phyloP scores from a whole-genome alignment of 2,113 vertebrate genomes.

The Lichenostomus cassidix region DNA sequence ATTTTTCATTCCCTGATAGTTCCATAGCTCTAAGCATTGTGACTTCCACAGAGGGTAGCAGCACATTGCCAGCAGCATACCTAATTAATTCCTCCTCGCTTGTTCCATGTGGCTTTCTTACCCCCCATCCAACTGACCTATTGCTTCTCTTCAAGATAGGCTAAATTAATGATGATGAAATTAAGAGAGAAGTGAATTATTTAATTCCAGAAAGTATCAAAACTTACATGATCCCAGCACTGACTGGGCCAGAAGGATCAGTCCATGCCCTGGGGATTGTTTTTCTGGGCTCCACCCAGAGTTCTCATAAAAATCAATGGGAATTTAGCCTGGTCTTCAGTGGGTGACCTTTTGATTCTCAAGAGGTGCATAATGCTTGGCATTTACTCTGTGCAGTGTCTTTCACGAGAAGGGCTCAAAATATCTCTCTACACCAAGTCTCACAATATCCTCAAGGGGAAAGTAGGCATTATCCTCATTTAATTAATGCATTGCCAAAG shows the following conservation, averaged over 20 bases:
- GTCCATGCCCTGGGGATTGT: not conserved
- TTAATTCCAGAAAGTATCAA: not conserved
- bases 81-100: not conserved
- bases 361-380: not conserved
- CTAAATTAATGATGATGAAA: not conserved
- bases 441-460: constrained; percentile 1
- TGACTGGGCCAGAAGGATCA: not conserved
- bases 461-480: constrained; percentile 18
- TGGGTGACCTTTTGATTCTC: constrained; percentile 18
- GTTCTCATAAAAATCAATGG: constrained; percentile 6
- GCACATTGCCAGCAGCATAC: not conserved
- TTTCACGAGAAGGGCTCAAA: constrained; percentile 13
- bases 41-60: not conserved
- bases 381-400: not conserved
- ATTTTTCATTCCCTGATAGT: constrained; percentile 7
- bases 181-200: not conserved
- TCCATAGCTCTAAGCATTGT: constrained; percentile 28
- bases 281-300: not conserved
- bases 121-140: not conserved
- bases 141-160: not conserved
- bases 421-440: not conserved
- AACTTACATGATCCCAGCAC: not conserved
- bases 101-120: not conserved
- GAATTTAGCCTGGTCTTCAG: constrained; percentile 12
- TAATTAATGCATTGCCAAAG: constrained; percentile 25